Conservation (phyloP, 2,888 invertebrate species). For the Tipula confusa region DNA sequence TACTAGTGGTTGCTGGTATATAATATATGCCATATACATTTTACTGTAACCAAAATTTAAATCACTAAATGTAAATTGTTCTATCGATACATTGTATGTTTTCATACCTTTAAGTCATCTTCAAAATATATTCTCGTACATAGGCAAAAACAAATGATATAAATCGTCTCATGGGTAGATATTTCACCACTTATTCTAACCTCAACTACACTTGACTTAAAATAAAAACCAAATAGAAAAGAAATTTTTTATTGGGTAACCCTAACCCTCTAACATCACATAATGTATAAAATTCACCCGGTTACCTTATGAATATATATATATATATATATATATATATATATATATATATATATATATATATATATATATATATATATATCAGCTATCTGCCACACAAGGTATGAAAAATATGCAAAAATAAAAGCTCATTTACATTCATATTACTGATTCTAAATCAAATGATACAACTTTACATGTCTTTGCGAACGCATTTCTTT, state of each 20-base stretch:
- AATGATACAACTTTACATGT: not conserved
- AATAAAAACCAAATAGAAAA: not conserved
- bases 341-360: not conserved
- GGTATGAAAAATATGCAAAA: slow-evolving; percentile 20
- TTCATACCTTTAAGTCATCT: no score
- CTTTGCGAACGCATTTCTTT: not conserved
- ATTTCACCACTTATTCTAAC: not conserved
- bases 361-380: not conserved
- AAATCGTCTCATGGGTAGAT: not conserved
- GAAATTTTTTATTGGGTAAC: not conserved
- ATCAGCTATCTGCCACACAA: not conserved
- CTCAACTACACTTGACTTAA: not conserved
- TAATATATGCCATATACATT: no score
- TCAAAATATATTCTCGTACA: no score
- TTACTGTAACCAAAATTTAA: no score
- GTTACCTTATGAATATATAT: not conserved
- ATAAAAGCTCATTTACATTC: not conserved
- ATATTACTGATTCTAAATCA: slow-evolving; percentile 25
- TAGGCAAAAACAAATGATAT: not conserved
- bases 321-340: not conserved
- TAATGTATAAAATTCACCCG: not conserved
- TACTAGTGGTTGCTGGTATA: no score
- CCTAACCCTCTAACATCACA: not conserved
- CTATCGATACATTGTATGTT: no score
- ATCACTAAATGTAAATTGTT: no score